Percentiles rank a stretch among this genome's conserved stretches.
phyloP scores from a whole-genome alignment of 2,888 invertebrate genomes.

The Torymus texanus region DNA sequence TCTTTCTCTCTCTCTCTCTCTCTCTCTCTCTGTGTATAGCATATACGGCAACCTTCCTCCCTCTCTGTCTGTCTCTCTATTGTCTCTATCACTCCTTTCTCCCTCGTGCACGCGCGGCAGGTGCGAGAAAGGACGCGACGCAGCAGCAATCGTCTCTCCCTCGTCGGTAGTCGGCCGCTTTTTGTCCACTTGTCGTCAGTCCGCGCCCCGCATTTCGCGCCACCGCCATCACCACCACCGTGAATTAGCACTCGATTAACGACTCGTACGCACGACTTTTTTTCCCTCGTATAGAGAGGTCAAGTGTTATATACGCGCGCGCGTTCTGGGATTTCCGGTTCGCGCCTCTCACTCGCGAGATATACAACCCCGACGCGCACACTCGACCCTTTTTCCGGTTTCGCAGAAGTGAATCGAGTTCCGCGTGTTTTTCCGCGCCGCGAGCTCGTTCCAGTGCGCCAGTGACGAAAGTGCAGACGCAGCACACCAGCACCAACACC shows the following conservation, averaged over 20 bases:
- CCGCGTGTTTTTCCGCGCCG: neutral
- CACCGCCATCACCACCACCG: too few species aligned
- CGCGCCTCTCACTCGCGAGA: neutral
- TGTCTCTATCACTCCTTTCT: constrained; percentile 5
- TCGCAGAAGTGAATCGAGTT: neutral
- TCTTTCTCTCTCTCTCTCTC: neutral
- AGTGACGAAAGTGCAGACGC: constrained; percentile 65
- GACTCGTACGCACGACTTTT: neutral
- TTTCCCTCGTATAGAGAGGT: constrained; percentile 1
- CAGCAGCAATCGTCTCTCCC: too few species aligned
- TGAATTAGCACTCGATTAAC: constrained; percentile 22
- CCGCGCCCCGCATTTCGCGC: neutral
- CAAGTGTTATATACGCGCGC: neutral
- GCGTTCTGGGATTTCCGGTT: constrained; percentile 9
- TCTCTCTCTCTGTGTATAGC: too few species aligned
- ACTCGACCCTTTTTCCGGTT: neutral
- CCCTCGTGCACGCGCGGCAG: neutral
- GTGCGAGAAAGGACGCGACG: neutral
- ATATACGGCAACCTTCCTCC: too few species aligned
- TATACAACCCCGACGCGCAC: neutral
- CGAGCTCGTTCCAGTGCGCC: constrained; percentile 34
- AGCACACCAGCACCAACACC: constrained; percentile 42
- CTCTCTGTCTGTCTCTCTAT: too few species aligned
- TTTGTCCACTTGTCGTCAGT: neutral
- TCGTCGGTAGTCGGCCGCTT: too few species aligned